A percentile compares a stretch with the other conserved stretches of the same genome.
These are phyloP conservation scores for Casuarius casuarius DNA, from an alignment of 2,113 vertebrate species.

Conservation along the genomic window DNA sequence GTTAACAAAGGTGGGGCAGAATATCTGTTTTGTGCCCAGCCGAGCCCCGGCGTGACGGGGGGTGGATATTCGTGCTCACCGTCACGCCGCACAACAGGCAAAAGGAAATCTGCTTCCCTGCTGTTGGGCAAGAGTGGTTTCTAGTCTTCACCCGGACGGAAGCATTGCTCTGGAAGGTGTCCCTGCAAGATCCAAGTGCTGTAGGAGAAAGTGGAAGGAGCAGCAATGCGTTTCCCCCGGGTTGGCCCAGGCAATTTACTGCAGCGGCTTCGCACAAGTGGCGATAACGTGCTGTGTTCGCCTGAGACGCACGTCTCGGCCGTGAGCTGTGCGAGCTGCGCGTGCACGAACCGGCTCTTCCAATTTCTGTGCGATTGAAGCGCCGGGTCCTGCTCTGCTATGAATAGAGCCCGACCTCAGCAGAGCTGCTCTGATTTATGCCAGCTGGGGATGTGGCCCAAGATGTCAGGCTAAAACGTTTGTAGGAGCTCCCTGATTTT, in stretches of 20 bases:
- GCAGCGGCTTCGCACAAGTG: neutral
- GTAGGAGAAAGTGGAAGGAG: neutral
- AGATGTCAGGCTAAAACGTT: neutral
- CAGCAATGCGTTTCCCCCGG: neutral
- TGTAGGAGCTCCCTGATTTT: neutral
- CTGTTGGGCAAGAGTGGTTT: neutral
- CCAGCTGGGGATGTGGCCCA: neutral
- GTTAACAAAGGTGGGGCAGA: neutral
- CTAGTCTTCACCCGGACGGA: neutral
- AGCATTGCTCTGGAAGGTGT: neutral
- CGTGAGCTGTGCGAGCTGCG: neutral
- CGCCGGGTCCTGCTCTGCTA: neutral
- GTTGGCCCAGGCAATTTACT: neutral
- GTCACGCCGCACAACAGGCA: fast-evolving
- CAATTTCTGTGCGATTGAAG: neutral
- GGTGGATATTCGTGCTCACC: neutral
- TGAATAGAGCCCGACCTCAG: neutral
- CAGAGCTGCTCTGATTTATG: neutral
- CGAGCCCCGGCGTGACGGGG: neutral
- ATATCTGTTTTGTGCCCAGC: neutral
- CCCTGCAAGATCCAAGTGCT: neutral
- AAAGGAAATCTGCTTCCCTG: neutral
- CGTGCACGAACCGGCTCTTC: neutral
- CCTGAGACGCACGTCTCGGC: neutral
- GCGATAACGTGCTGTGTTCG: fast-evolving